These are phyloP conservation scores for Lates calcarifer DNA, from an alignment of 2,113 vertebrate genomes.

Conservation along the genomic window DNA sequence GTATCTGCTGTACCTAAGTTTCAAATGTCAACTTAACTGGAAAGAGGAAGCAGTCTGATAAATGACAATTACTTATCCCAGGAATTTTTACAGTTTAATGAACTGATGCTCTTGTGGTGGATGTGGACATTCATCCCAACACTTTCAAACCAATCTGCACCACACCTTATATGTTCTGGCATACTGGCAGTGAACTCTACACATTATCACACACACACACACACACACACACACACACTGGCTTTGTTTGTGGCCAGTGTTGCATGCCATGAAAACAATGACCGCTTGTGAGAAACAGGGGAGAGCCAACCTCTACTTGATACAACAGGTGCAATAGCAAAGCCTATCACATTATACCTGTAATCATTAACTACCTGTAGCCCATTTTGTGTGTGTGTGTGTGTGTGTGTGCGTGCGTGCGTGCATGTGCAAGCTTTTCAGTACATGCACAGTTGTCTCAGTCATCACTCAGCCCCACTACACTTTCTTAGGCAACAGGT, in stretches of 20 bases:
- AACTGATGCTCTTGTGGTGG: neutral
- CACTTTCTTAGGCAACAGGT: conserved; percentile 62
- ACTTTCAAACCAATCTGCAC: neutral
- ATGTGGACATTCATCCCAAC: neutral
- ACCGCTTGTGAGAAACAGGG: conserved; percentile 59
- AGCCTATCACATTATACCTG: conserved; percentile 63
- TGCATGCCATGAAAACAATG: conserved; percentile 68
- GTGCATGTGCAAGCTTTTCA: neutral
- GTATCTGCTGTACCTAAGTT: neutral
- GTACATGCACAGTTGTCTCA: conserved; percentile 42
- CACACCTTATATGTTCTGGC: conserved; percentile 16
- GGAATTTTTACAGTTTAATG: neutral
- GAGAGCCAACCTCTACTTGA: conserved; percentile 53
- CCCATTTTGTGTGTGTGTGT: conserved; percentile 28
- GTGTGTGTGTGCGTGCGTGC: conserved; percentile 12
- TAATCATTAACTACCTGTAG: conserved; percentile 71
- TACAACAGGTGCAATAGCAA: conserved; percentile 68
- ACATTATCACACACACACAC: conserved; percentile 4
- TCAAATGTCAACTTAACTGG: neutral
- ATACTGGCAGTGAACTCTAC: conserved; percentile 18
- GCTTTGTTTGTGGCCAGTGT: conserved; percentile 57
- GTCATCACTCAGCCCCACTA: conserved; percentile 37
- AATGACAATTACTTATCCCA: neutral
- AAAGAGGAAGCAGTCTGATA: neutral
- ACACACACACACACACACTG: conserved; percentile 16